Base-by-base conservation (phyloP, 1,140 invertebrate species). In the Aphelinus atriplicis region DNA sequence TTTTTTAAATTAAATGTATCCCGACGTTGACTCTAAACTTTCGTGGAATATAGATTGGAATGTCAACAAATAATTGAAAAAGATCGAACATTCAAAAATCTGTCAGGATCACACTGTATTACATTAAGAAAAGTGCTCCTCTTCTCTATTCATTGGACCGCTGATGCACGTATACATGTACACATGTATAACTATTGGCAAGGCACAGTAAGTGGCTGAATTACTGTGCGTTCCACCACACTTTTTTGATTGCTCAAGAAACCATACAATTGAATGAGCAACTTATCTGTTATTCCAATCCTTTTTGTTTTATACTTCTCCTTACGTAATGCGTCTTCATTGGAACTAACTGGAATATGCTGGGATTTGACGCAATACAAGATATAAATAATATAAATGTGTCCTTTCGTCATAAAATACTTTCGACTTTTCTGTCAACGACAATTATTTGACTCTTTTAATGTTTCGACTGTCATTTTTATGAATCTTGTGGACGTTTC, bases 141-240 rank as follows among this genome's bases (percentile, higher is more conserved):
- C 43, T 47, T 53, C 26, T 55, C 4, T 57, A 42, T 43, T 50
- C 43, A 57, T 72, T 72, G 53, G 61, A 71, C 68, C 69, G 56
- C 51, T 60, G n/a, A 50, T 26, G 48, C 43, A 1, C 4, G 46
- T 45, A 7, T 53, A 42, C 42, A 67, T 10, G 53, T 51, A 53
- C 48, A 53, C 5, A 48, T 61, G 3, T 45, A 60, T 53, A 45
- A 67, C 6, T 61, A 55, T 68, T 76, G 48, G 9, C 53, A 76
- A 75, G 70, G 62, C 78, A 66, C 75, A 73, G 56, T 77, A 73
- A 78, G 76, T 82, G 79, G 78, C 80, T 82, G 81, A 58, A 73
- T 78, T 77, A 80, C 60, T 77, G 75, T 69, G 73, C 68, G 55
- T 81, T 77, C 51, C 51, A 65, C 26, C 56, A 67, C 61, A 61